Percentiles rank a stretch among this genome's conserved stretches.
Evolutionary conservation across 2,888 invertebrate genomes (phyloP).

Genomic region (Caenorhabditis zanzibari): DNA sequence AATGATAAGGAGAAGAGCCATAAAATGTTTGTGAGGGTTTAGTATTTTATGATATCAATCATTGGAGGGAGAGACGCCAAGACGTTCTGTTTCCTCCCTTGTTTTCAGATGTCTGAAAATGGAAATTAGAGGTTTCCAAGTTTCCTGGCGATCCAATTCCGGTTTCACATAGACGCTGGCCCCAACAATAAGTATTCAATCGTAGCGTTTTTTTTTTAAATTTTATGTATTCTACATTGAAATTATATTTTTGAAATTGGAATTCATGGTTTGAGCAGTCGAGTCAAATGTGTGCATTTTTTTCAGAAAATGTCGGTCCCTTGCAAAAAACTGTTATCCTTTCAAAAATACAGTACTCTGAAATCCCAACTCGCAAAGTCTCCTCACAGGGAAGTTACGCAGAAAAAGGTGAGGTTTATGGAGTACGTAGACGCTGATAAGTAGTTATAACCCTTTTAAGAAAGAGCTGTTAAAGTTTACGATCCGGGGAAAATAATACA

Average conservation of each 20-base stretch:
- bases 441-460: neutral
- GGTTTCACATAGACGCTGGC: too few species aligned
- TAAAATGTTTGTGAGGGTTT: constrained; percentile 30
- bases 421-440: neutral
- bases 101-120: neutral
- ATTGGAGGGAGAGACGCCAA: neutral
- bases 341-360: neutral
- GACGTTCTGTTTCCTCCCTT: constrained; percentile 8
- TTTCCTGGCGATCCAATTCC: too few species aligned
- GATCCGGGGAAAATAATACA: neutral
- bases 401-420: neutral
- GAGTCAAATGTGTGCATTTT: too few species aligned
- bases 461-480: neutral
- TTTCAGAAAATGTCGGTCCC: too few species aligned
- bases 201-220: too few species aligned
- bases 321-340: too few species aligned
- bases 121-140: neutral
- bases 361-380: neutral
- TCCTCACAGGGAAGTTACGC: neutral
- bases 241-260: too few species aligned
- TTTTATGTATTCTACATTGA: too few species aligned
- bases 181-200: too few species aligned
- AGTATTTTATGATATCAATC: constrained; percentile 21
- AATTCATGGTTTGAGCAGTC: too few species aligned
- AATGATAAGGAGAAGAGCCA: constrained; percentile 39